Conservation (phyloP, 2,113 vertebrate genomes). For the Zosterops lateralis region DNA sequence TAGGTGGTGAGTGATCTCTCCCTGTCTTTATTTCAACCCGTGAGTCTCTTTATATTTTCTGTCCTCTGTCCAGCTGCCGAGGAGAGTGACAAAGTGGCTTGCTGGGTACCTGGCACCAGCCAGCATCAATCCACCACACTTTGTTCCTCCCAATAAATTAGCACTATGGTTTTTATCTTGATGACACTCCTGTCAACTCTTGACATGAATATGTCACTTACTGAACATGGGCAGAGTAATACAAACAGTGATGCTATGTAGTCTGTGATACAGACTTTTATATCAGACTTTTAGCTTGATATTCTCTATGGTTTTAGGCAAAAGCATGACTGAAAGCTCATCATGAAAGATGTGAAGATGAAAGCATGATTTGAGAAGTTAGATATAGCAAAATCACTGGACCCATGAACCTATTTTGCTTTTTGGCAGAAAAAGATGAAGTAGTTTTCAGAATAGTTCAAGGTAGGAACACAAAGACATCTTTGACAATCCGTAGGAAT, state of each 20-base stretch:
- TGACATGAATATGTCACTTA: neutral
- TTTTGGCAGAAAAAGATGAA: neutral
- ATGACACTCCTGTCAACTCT: neutral
- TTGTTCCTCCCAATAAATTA: neutral
- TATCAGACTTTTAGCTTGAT: neutral
- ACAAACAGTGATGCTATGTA: neutral
- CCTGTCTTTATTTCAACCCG: neutral
- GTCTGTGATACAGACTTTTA: neutral
- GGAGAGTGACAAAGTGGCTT: neutral
- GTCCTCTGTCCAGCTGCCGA: neutral
- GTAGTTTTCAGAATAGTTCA: neutral
- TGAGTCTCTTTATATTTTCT: neutral
- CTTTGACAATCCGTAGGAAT: neutral
- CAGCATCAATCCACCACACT: neutral
- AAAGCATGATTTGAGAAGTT: neutral
- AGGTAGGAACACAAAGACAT: neutral
- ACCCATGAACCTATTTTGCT: neutral
- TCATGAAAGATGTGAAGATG: neutral
- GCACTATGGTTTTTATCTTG: neutral
- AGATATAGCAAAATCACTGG: neutral
- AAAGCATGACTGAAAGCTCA: neutral
- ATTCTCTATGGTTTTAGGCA: neutral
- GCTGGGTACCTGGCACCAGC: neutral
- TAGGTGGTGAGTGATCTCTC: neutral
- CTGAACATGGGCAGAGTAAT: accelerated